Base-by-base conservation (phyloP, 2,888 invertebrate genomes). In the Drosophila engyochracea region DNA sequence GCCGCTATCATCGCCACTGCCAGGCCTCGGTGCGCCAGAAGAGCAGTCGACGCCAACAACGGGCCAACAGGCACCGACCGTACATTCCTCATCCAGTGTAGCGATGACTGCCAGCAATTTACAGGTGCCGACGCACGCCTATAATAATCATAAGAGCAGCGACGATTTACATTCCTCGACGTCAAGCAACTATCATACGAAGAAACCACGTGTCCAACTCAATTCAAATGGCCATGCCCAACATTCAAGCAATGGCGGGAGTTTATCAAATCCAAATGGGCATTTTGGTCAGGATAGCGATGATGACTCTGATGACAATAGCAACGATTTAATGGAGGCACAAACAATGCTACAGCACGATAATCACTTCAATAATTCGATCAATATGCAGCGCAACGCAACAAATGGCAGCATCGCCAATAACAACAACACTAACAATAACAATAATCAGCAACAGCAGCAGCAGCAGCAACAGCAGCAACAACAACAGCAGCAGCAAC, bases 301-400 rank as follows among this genome's bases (percentile, higher is more conserved):
- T 49, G 92, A 92, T 19, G 93, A 93, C 58, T 92, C 92, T 4
- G 92, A 93, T 63, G 92, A 92, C 37, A 92, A 91, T 54, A 90
- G 85, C 62, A 86, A 75, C 39, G 87, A 89, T 22, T 52, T 91
- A 47, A 61, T 92, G 76, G 88, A 83, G 62, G 89, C 90, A 19
- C 90, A 83, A 64, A 74, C 79, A 14, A 76, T 85, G 76, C 63
- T 89, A 59, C 89, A 82, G 54, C 81, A 91, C 19, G 89, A 88
- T 54, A 90, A 89, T 78, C 88, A 80, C 76, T 81, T 73, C 67
- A 81, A 61, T 71, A 77, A 76, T 65, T 65, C 78, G 1, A 35
- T 75, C 12, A 74, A 55, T 16, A 79, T 87, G 72, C 84, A 79
- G 30, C 85, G 76, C 44, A 70, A 51, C 33, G 9, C 49, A 28